Base-by-base conservation (phyloP, 2,888 invertebrate genomes). In the Hylaea fasciaria region DNA sequence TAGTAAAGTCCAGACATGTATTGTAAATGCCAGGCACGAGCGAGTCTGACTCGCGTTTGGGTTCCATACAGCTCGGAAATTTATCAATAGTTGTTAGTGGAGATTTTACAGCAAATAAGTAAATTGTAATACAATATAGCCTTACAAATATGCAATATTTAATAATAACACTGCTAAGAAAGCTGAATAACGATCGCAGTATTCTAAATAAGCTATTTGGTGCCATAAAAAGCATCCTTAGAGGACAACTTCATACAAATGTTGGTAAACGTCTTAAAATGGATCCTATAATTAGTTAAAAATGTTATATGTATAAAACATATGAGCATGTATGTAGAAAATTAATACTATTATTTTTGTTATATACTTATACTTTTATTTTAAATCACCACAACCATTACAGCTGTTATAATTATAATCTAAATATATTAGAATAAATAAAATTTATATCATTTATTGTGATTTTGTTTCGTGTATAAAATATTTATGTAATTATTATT, bases 401-500 rank as follows among this genome's bases (percentile, higher is more conserved):
- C 47, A 55, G 47, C 45, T 53, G 45, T 47, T 22, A 32, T 32
- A 32, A 32, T 32, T 7, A 7, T 48, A 41, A 12, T 44, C 16
- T 40, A 12, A 28, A 47, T 41, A 41, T 41, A 22, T 22, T 45
- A 45, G 44, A 47, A 5, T 47, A 40, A 32, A 17, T 40, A 47
- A 41, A 40, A 41, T 43, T 47, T 8, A 46, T 17, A 56, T 56
- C 40, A 44, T 56, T 57, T 46, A 61, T 52, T 62, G 61, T 58
- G 61, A 58, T 66, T 56, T 49, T 52, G 47, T 59, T 64, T 60
- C 60, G 47, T 62, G 44, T 61, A 40, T 62, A 59, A 48, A 47
- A 44, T 45, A 62, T 57, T 52, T 66, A 56, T 62, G n/a, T n/a
- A n/a, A n/a, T n/a, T n/a, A n/a, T n/a, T n/a, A 59, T 53, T 57